Evolutionary conservation across 2,888 invertebrate species (phyloP), one percentile per base, ranked within the genome.

Genomic region (Synergus laeviventris): DNA sequence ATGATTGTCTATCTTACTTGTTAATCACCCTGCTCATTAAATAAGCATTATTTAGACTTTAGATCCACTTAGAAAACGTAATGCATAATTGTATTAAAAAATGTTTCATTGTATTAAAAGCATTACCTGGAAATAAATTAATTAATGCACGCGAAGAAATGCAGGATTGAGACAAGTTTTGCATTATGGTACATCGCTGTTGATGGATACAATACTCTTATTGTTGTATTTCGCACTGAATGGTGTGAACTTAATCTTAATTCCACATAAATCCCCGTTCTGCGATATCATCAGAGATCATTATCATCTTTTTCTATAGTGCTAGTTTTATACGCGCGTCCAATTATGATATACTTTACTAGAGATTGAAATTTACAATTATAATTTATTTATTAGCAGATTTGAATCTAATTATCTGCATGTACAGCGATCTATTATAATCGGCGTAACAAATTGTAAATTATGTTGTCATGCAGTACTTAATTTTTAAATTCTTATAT

Each of bases 1-100:
- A 70, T n/a, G 70, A 70, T 70, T 31, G n/a, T n/a, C 11, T 59
- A 59, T 59, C 59, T 59, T 5, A 70, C 70, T 70, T 70, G 70
- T 49, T 70, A 31, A 70, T 70, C 18, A 70, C 36, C 31, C 1
- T 49, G 31, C 49, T 70, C 70, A 70, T 70, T 70, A 70, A 70
- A n/a, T 16, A 70, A 49, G n/a, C 70, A 70, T 70, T 70, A 70
- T 31, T 70, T 70, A 36, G 31, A 54, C 12, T 5, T 5, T 54
- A 49, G 49, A 11, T 49, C 49, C 70, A 49, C 70, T 70, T 70
- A 70, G n/a, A 70, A 49, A 24, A 45, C 24, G 24, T 24, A 49
- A 70, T 45, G 70, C 70, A 70, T 70, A 36, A 49, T 70, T 45
- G 31, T 70, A 31, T 11, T 70, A 16, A 70, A 70, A 18, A 70